Base-by-base conservation (phyloP, 2,113 vertebrate genomes). In the Irena cyanogastra region DNA sequence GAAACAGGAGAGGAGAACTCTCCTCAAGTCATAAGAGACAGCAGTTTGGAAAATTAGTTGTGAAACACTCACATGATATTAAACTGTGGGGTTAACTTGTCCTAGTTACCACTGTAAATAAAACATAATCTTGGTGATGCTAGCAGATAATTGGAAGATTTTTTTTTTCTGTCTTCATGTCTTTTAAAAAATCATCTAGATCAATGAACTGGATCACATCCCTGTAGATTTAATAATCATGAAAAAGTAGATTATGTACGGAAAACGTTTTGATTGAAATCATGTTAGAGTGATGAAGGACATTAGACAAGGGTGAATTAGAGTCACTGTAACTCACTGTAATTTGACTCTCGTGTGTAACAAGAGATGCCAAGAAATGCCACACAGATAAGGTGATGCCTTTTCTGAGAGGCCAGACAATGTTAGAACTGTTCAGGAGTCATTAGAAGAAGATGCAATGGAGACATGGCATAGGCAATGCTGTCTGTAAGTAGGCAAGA, bases 1-100 rank as follows among this genome's bases (percentile, higher is more conserved):
- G 11, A 74, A 23, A 18, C 23, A 50, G 41, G 13, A 76, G 15
- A 52, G 27, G 17, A 87, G 41, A 63, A 21, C 24, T 72, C 13
- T 66, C 2, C 17, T 83, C 13, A 33, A 35, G 9, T 60, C 31
- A 3, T 35, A 30, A 41, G 45, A 47, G 27, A 39, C 13, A 57
- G 30, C 26, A 54, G 3, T 70, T 89, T n/a, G 69, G 60, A 80
- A 80, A 82, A 70, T 41, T 4, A 35, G 13, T 80, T 83, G 39
- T 35, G 30, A 21, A 83, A 54, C 45, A 42, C 8, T 78, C 10
- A 59, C 3, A 9, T 0, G 0, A 6, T 57, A 39, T 57, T 81
- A 64, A 79, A 30, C 24, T 68, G 4, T 72, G 28, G 3, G 11
- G 9, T 77, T 81, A 77, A 44, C 5, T 69, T 76, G 31, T 61